Percentiles rank a stretch among this genome's conserved stretches.
phyloP scores from a whole-genome alignment of 2,797 vertebrate genomes.

The Strix occidentalis region DNA sequence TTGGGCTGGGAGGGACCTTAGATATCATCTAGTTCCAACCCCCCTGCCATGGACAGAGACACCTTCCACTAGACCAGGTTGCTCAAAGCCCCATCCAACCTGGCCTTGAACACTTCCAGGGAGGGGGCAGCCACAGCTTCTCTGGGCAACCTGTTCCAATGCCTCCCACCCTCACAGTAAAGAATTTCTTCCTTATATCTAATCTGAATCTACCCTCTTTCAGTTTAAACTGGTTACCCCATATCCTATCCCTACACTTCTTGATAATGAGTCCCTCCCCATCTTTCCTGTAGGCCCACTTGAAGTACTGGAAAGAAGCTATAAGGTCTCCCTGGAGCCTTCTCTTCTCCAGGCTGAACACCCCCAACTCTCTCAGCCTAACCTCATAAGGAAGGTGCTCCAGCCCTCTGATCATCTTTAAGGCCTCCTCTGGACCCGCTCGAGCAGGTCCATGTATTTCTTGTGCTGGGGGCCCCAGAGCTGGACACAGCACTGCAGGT shows the following conservation, averaged over 20 bases:
- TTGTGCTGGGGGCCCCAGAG: not conserved
- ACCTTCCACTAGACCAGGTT: not conserved
- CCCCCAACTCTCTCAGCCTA: not conserved
- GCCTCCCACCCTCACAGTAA: not conserved
- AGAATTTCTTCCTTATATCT: not conserved
- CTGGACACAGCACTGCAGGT: fast-evolving
- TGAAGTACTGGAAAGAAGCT: not conserved
- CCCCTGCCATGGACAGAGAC: not conserved
- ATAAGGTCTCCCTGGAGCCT: not conserved
- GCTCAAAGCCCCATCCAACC: fast-evolving
- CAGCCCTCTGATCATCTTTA: fast-evolving
- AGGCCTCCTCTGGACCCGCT: fast-evolving
- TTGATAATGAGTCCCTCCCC: not conserved
- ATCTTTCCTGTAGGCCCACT: not conserved
- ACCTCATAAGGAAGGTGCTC: not conserved
- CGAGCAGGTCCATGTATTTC: fast-evolving
- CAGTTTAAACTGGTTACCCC: not conserved
- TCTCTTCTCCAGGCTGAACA: not conserved
- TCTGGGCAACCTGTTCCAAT: not conserved
- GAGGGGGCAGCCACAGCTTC: not conserved
- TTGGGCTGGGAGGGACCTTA: not conserved
- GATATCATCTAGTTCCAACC: not conserved
- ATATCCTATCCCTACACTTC: not conserved
- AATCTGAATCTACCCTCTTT: not conserved
- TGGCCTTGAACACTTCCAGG: not conserved